Conservation (phyloP, 1,140 invertebrate species). For the Bombus waltoni region DNA sequence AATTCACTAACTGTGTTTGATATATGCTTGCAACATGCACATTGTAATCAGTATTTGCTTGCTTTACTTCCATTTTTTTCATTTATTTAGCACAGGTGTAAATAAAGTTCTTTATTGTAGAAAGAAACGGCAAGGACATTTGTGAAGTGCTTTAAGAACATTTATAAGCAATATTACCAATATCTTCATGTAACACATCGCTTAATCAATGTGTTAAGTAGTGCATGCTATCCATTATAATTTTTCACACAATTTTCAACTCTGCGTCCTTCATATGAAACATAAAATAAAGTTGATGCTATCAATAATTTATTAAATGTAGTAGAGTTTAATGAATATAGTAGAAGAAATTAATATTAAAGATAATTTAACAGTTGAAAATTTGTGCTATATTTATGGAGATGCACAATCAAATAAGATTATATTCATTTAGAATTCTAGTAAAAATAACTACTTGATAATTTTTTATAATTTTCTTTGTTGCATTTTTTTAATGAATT, state of each 20-base stretch:
- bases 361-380: neutral
- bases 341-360: neutral
- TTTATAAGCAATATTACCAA: neutral
- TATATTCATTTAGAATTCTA: neutral
- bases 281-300: neutral
- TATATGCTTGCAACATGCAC: neutral
- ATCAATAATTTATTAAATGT: neutral
- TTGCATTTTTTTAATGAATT: neutral
- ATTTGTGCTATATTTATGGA: neutral
- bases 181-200: neutral
- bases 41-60: neutral
- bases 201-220: conserved; percentile 12
- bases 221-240: conserved; percentile 7
- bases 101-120: neutral
- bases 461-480: neutral
- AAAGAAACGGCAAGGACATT: neutral
- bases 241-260: neutral
- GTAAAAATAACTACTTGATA: neutral
- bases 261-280: neutral
- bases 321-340: neutral
- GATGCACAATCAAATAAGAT: neutral
- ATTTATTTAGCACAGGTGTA: conserved; percentile 4
- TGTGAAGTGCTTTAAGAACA: neutral
- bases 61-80: neutral
- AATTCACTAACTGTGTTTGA: neutral